These are phyloP conservation scores for Helicolenus hilgendorfi DNA, from an alignment of 2,797 vertebrate species.

Conservation along the genomic window DNA sequence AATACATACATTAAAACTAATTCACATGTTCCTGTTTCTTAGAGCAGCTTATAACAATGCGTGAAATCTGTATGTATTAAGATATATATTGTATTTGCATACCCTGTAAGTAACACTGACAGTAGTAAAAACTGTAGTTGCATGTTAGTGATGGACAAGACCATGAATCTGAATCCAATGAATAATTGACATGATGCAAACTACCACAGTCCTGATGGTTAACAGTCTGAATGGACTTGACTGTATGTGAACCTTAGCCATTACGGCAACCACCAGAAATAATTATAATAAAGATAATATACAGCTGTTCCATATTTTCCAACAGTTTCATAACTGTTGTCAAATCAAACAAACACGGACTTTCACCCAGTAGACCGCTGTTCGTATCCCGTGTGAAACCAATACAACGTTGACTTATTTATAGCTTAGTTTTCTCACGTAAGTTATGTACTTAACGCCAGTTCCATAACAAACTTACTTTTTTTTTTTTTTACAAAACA, in stretches of 20 bases:
- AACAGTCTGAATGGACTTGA: background rate
- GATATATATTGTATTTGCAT: background rate
- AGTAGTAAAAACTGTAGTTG: background rate
- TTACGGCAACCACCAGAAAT: background rate
- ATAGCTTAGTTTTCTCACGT: background rate
- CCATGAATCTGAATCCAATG: background rate
- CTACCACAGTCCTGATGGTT: background rate
- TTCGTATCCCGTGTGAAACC: background rate
- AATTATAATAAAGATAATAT: background rate
- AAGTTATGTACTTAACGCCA: background rate
- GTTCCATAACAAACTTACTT: too few relatives aligned
- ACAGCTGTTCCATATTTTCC: background rate
- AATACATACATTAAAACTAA: background rate
- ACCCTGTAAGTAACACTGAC: background rate
- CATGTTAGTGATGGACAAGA: background rate
- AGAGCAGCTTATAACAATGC: background rate
- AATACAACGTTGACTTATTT: background rate
- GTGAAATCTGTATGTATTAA: background rate
- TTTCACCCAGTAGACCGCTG: too few relatives aligned
- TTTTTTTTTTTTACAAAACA: too few relatives aligned
- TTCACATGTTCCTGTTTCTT: background rate
- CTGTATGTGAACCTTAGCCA: background rate
- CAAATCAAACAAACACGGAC: background rate
- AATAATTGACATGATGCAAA: conserved; percentile 32
- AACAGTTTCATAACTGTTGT: background rate